These are phyloP conservation scores for Alectura lathami DNA, from an alignment of 2,113 vertebrate species.

Conservation along the genomic window DNA sequence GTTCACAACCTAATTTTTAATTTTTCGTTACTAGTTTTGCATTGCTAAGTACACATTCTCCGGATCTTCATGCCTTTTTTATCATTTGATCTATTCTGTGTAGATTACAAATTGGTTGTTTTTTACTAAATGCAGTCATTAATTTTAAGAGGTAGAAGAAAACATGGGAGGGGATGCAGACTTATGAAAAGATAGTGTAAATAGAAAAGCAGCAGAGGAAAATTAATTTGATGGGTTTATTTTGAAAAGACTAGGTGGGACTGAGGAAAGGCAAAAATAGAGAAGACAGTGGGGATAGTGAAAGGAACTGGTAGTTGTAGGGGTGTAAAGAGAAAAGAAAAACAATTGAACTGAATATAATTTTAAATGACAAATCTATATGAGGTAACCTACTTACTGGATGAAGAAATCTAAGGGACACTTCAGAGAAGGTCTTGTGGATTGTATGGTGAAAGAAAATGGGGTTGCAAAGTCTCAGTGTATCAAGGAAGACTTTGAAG, in stretches of 20 bases:
- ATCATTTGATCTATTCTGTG: neutral
- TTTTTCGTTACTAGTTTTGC: neutral
- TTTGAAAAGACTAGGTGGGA: neutral
- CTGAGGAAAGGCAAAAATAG: neutral
- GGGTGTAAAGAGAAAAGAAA: neutral
- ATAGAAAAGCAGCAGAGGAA: neutral
- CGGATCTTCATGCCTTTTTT: neutral
- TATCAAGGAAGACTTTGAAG: neutral
- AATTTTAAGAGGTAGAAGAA: neutral
- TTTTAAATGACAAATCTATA: neutral
- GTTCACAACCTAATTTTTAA: neutral
- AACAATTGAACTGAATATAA: neutral
- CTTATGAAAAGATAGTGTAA: neutral
- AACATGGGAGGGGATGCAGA: fast-evolving
- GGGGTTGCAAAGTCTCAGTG: neutral
- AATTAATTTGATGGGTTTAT: neutral
- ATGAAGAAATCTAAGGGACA: neutral
- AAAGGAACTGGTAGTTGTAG: neutral
- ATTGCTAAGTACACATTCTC: neutral
- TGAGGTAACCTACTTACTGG: neutral
- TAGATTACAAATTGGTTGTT: neutral
- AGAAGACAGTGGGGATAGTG: neutral
- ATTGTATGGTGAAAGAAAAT: neutral
- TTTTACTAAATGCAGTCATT: neutral
- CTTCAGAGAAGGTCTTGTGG: neutral